Conservation (phyloP, 2,888 invertebrate species). For the Clivina fossor region DNA sequence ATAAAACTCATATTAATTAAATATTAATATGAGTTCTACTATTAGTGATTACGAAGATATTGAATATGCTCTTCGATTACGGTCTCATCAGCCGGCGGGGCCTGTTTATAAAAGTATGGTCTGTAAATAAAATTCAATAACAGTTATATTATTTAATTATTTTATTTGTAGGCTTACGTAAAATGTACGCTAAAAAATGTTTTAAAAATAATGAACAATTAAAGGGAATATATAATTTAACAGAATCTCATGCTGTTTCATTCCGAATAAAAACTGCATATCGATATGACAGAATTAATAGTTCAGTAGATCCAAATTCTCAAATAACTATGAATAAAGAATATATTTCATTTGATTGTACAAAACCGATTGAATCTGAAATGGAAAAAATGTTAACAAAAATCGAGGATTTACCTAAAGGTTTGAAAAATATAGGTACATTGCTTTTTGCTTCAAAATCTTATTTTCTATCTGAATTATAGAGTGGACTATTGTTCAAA, state of each 20-base stretch:
- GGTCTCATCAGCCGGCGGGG: conserved; percentile 36
- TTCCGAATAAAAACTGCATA: conserved; percentile 45
- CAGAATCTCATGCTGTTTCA: conserved; percentile 48
- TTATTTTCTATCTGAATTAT: conserved; percentile 42
- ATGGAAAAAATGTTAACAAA: conserved; percentile 44
- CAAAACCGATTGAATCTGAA: conserved; percentile 37
- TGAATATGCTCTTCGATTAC: conserved; percentile 20
- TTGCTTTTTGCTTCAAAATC: conserved; percentile 6
- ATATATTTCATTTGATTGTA: conserved; percentile 44
- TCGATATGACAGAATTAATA: conserved; percentile 44
- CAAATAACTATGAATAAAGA: conserved; percentile 42
- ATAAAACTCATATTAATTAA: too few relatives aligned
- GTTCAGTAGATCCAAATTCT: conserved; percentile 27
- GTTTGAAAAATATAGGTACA: conserved; percentile 38
- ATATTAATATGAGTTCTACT: too few relatives aligned
- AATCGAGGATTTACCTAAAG: conserved; percentile 49
- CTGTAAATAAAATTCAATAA: too few relatives aligned
- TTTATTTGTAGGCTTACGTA: conserved; percentile 42
- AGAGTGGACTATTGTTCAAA: conserved; percentile 66
- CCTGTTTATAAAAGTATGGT: conserved; percentile 42
- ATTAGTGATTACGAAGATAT: too few relatives aligned
- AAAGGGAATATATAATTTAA: conserved; percentile 46
- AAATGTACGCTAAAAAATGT: conserved; percentile 41
- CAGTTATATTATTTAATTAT: neutral
- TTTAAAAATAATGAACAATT: conserved; percentile 44